Evolutionary conservation across 2,113 vertebrate species (phyloP).

Genomic region (Catharus bicknelli): DNA sequence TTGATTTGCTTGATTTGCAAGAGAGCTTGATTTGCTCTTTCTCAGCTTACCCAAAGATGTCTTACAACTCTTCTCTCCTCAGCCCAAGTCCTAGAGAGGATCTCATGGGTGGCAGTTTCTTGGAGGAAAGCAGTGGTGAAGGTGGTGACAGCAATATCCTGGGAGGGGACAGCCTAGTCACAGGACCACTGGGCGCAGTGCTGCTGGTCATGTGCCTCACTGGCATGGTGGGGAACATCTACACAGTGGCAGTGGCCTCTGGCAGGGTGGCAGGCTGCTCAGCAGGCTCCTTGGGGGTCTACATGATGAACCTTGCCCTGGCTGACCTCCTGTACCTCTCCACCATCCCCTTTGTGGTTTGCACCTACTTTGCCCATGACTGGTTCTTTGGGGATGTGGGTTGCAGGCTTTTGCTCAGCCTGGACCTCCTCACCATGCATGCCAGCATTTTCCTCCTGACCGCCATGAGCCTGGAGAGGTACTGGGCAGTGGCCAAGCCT

Average conservation of each 20-base stretch:
- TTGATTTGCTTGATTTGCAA: neutral
- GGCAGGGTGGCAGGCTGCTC: slow-evolving; percentile 70
- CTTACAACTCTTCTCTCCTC: neutral
- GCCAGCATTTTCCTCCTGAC: slow-evolving; percentile 84
- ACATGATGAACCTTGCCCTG: slow-evolving; percentile 83
- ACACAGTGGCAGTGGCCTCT: slow-evolving; percentile 76
- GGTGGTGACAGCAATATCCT: neutral
- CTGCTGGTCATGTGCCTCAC: slow-evolving; percentile 79
- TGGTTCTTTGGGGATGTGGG: slow-evolving; percentile 87
- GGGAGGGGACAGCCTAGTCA: slow-evolving; percentile 69
- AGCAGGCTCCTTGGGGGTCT: slow-evolving; percentile 79
- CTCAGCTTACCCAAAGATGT: neutral
- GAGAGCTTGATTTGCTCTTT: neutral
- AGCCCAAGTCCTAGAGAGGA: neutral
- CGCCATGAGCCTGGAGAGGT: slow-evolving; percentile 85
- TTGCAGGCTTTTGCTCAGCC: slow-evolving; percentile 83
- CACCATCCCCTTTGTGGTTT: slow-evolving; percentile 88
- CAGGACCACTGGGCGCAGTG: slow-evolving; percentile 68
- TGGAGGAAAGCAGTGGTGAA: neutral
- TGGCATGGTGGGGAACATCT: slow-evolving; percentile 81
- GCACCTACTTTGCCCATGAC: slow-evolving; percentile 81
- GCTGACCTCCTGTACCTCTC: slow-evolving; percentile 87
- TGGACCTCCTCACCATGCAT: slow-evolving; percentile 89
- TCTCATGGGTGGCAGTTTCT: neutral
- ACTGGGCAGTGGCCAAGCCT: slow-evolving; percentile 79